These are phyloP conservation scores for Ascaphus truei DNA, from an alignment of 2,113 vertebrate genomes.

Conservation along the genomic window DNA sequence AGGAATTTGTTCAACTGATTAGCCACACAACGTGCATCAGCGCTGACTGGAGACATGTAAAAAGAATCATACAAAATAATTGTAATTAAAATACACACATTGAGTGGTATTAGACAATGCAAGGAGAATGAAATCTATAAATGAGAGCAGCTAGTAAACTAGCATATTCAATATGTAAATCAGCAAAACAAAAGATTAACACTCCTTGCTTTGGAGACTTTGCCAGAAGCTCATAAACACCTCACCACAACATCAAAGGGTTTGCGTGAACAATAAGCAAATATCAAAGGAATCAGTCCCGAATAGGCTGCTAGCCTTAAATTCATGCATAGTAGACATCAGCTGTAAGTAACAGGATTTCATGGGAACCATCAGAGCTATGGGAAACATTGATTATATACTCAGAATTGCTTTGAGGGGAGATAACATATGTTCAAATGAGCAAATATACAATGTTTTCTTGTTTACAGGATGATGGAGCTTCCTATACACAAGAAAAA, in stretches of 20 bases:
- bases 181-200: constrained; percentile 31
- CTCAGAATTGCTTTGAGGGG: constrained; percentile 23
- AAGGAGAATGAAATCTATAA: constrained; percentile 7
- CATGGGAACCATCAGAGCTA: constrained; percentile 17
- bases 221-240: constrained; percentile 36
- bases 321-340: constrained; percentile 27
- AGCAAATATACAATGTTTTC: background rate
- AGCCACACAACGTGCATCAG: too few species aligned
- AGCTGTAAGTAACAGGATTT: constrained; percentile 33
- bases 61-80: too few species aligned
- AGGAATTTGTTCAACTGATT: too few species aligned
- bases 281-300: constrained; percentile 30
- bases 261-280: constrained; percentile 26
- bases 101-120: background rate
- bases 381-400: constrained; percentile 26
- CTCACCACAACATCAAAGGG: constrained; percentile 31
- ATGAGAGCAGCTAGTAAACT: background rate
- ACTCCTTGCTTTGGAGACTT: constrained; percentile 26
- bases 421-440: constrained; percentile 30
- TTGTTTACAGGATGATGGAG: background rate
- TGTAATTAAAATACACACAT: background rate
- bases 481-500: background rate
- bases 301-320: constrained; percentile 26
- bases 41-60: too few species aligned
- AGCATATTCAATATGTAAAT: constrained; percentile 24